Conservation (phyloP, 2,888 invertebrate genomes). For the Apodemia zela region DNA sequence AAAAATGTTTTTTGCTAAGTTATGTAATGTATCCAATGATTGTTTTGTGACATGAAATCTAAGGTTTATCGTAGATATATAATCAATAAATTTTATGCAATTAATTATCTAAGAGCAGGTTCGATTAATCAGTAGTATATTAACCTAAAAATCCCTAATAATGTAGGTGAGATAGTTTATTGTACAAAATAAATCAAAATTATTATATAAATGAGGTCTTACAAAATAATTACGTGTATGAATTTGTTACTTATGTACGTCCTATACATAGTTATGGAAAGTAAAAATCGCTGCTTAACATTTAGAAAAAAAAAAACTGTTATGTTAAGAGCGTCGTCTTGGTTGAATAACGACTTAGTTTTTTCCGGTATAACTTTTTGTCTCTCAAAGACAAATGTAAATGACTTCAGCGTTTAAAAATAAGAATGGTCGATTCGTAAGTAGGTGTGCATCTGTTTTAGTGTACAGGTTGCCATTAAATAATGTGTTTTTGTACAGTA, state of each 20-base stretch:
- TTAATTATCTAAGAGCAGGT: neutral
- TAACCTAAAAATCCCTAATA: no score
- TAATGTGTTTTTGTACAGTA: neutral
- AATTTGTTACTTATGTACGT: no score
- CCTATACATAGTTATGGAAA: no score
- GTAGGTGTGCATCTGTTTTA: conserved; percentile 24
- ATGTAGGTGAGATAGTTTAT: no score
- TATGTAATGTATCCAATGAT: neutral
- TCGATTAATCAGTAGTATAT: no score
- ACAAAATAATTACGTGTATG: no score
- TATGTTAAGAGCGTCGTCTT: neutral
- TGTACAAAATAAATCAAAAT: no score
- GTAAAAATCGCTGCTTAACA: no score
- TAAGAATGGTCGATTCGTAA: conserved; percentile 33
- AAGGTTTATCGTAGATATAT: neutral
- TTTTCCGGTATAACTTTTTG: conserved; percentile 23
- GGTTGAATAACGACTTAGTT: conserved; percentile 18
- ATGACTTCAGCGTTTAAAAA: conserved; percentile 38
- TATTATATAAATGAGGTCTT: no score
- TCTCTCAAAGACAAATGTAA: conserved; percentile 30
- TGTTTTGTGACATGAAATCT: neutral
- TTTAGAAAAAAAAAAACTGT: neutral
- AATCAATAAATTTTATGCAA: neutral
- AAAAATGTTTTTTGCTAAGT: neutral
- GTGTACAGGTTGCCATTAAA: neutral